A percentile compares a stretch with the other conserved stretches of the same genome.
Conservation (phyloP, 2,888 invertebrate species). For the Scrobipalpa costella region DNA sequence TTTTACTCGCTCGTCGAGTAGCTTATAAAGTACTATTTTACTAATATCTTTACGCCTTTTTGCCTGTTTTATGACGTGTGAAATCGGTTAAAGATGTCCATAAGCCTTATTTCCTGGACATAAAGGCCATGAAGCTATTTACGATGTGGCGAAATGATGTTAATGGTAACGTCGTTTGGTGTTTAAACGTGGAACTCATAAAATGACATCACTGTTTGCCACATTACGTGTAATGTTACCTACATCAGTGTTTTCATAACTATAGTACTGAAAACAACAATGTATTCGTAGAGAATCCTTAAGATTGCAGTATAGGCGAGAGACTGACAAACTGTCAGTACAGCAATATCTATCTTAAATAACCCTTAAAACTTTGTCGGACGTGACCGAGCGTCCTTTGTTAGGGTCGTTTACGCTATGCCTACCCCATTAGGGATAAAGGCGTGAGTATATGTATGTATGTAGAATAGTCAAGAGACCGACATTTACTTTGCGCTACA, state of each 20-base stretch:
- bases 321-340: too few relatives aligned
- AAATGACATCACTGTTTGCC: conserved; percentile 17
- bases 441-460: too few relatives aligned
- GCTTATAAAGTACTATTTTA: not conserved
- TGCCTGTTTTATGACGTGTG: conserved; percentile 6
- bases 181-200: conserved; percentile 16
- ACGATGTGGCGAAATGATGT: conserved; percentile 17
- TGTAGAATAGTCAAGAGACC: too few relatives aligned
- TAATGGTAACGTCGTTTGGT: conserved; percentile 9
- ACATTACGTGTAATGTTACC: not conserved
- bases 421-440: too few relatives aligned
- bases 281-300: not conserved
- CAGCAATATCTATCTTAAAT: too few relatives aligned
- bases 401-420: too few relatives aligned
- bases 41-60: conserved; percentile 18
- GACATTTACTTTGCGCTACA: too few relatives aligned
- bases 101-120: conserved; percentile 15
- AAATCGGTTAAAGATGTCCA: conserved; percentile 15
- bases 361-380: too few relatives aligned
- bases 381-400: too few relatives aligned
- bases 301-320: too few relatives aligned
- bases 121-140: conserved; percentile 10
- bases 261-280: not conserved
- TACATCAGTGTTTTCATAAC: not conserved
- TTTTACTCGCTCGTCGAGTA: not conserved